Percentiles rank a stretch among this genome's conserved stretches.
Conservation (phyloP, 2,797 vertebrate genomes). For the Hippocampus kuda region DNA sequence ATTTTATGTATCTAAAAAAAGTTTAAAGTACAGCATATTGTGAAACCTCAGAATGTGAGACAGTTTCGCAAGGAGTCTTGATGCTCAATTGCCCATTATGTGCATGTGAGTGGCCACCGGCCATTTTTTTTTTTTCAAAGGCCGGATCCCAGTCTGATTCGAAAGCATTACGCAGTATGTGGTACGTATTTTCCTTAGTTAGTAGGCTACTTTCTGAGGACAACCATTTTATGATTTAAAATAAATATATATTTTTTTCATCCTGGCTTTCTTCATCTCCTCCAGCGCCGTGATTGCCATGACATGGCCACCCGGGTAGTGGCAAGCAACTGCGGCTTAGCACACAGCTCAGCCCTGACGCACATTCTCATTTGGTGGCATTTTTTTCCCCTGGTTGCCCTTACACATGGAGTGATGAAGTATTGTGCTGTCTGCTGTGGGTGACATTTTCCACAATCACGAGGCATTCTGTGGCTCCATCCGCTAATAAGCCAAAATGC, state of each 20-base stretch:
- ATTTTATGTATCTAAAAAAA: no score
- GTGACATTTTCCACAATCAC: slow-evolving; percentile 33
- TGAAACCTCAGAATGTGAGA: no score
- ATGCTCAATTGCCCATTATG: no score
- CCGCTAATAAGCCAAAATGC: slow-evolving; percentile 7
- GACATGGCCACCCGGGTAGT: slow-evolving; percentile 66
- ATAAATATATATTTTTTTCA: no score
- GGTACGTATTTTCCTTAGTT: no score
- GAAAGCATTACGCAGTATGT: no score
- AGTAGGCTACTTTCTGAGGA: slow-evolving; percentile 10
- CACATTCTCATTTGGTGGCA: not conserved
- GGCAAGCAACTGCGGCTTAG: slow-evolving; percentile 55
- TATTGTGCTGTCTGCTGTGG: slow-evolving; percentile 30
- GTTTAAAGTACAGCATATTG: no score
- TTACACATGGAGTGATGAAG: slow-evolving; percentile 30
- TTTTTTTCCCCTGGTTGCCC: not conserved
- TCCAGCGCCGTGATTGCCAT: slow-evolving; percentile 50
- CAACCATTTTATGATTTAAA: no score
- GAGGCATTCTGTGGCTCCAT: slow-evolving; percentile 15
- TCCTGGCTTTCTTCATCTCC: not conserved
- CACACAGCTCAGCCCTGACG: not conserved
- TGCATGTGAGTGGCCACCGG: no score
- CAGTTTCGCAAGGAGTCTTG: no score
- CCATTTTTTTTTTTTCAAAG: no score
- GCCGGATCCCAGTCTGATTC: no score